Percentiles rank a stretch among this genome's conserved stretches.
Conservation (phyloP, 1,140 invertebrate genomes). For the Liolophura sinensis region DNA sequence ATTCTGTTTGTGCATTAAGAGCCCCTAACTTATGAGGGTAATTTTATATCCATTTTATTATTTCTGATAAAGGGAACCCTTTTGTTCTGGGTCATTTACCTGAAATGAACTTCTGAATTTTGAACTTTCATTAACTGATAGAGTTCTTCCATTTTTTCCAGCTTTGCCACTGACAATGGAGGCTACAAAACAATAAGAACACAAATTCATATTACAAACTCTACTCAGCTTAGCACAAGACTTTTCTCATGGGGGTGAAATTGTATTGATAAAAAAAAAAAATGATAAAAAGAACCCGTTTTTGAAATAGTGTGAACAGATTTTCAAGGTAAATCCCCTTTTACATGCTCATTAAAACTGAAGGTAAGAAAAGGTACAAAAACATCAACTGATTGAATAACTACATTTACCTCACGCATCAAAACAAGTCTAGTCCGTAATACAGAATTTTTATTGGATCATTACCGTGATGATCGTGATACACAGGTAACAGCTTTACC, state of each 20-base stretch:
- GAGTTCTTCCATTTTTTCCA: constrained; percentile 67
- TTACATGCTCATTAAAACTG: too few relatives aligned
- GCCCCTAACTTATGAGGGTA: too few relatives aligned
- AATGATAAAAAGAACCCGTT: background rate
- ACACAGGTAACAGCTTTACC: background rate
- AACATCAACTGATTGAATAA: too few relatives aligned
- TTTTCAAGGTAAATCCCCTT: too few relatives aligned
- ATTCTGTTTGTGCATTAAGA: too few relatives aligned
- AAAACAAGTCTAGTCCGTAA: too few relatives aligned
- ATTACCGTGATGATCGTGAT: too few relatives aligned
- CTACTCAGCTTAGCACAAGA: background rate
- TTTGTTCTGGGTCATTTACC: constrained; percentile 42
- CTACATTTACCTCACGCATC: too few relatives aligned
- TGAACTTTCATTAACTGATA: constrained; percentile 71
- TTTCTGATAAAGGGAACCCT: background rate
- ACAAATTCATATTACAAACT: constrained; percentile 6
- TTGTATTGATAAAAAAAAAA: background rate
- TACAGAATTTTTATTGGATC: too few relatives aligned
- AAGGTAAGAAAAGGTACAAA: too few relatives aligned
- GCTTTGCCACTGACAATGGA: constrained; percentile 63
- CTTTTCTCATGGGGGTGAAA: too few relatives aligned
- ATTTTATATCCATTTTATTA: background rate
- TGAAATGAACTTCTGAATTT: constrained; percentile 78
- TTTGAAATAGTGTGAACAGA: background rate
- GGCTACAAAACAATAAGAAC: constrained; percentile 39